A percentile compares a stretch with the other conserved stretches of the same genome.
phyloP scores from a whole-genome alignment of 2,113 vertebrate species.

The Mystacornis crossleyi region DNA sequence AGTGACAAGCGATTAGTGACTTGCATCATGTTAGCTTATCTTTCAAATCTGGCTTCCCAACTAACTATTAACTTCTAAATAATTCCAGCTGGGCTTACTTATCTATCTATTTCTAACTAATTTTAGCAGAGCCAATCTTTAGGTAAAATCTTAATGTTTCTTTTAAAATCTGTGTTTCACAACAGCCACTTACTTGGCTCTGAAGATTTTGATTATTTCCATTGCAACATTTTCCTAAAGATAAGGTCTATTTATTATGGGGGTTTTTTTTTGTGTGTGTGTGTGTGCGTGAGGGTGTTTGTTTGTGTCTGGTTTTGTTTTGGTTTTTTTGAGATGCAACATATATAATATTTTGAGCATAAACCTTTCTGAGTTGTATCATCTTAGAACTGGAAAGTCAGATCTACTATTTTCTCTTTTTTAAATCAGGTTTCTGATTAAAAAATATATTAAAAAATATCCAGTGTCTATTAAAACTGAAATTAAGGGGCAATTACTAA shows the following conservation, averaged over 20 bases:
- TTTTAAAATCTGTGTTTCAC: too few relatives aligned
- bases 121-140: too few relatives aligned
- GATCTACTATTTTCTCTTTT: neutral
- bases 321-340: neutral
- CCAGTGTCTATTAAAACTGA: neutral
- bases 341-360: neutral
- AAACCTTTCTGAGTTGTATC: neutral
- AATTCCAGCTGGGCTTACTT: too few relatives aligned
- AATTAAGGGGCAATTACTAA: neutral
- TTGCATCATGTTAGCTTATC: too few relatives aligned
- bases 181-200: neutral
- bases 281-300: neutral
- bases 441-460: too few relatives aligned
- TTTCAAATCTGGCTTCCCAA: too few relatives aligned
- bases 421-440: neutral
- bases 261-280: neutral
- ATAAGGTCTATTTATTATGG: neutral
- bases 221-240: neutral
- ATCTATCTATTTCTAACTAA: too few relatives aligned
- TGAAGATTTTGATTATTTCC: neutral
- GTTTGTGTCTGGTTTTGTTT: neutral
- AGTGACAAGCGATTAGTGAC: too few relatives aligned
- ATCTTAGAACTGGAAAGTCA: neutral
- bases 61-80: too few relatives aligned
- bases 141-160: too few relatives aligned